Base-by-base conservation (phyloP, 1,140 invertebrate genomes). In the Papilio aristodemus region DNA sequence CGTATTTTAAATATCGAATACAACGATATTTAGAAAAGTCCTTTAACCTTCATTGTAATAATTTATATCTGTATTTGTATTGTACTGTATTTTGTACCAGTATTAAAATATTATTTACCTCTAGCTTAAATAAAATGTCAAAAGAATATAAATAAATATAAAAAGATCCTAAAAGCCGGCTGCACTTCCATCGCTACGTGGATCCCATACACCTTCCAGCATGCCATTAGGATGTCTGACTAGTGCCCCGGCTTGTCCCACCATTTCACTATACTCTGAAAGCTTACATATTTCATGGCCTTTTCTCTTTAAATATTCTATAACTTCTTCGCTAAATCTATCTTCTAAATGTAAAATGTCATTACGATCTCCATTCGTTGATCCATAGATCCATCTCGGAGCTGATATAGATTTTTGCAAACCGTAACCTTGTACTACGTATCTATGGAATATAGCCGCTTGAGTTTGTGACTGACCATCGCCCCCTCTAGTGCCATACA, bases 401-500 rank as follows among this genome's bases (percentile, higher is more conserved):
- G 74, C 71, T 3, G 79, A 81, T 14, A 91, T 46, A 60, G 84
- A 74, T 27, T 62, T 62, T 71, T 91, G 87, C 14, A 89, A 80
- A 36, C 77, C 75, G 9, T 77, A 59, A 27, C 71, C 71, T 76
- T 91, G 89, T 17, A 91, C 76, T 14, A 82, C 87, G 46, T 91
- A 86, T 70, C 89, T 78, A 59, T 91, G 87, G 50, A 91, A 91
- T 36, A 91, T 81, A 3, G 86, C 87, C 11, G 87, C 78, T 80
- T 91, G 89, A 10, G 82, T 87, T 75, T 91, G 89, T 6, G 89
- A 78, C 67, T 91, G 89, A 2, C 89, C 89, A 68, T 91, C 87
- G 39, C 86, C 89, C 54, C 89, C 89, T 67, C 81, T 80, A 7
- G 86, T 87, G 4, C 89, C 89, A 73, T 87, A 91, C 41, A 91